A percentile compares a stretch with the other conserved stretches of the same genome.
Evolutionary conservation across 2,113 vertebrate species (phyloP).

Genomic region (Coturnix japonica): DNA sequence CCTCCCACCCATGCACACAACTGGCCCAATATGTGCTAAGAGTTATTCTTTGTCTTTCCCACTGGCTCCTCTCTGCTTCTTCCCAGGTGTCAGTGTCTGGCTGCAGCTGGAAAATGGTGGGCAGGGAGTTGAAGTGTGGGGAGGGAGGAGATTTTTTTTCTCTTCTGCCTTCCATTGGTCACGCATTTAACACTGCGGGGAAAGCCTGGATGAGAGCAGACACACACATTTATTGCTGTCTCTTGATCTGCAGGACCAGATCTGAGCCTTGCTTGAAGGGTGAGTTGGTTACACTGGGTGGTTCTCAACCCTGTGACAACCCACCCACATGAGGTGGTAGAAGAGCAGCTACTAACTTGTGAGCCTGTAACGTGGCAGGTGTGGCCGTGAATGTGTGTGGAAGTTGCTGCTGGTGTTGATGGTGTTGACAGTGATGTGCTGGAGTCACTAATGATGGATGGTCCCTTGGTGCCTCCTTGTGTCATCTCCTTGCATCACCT

Average conservation of each 20-base stretch:
- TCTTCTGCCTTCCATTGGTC: background rate
- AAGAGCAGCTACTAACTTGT: background rate
- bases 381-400: fast-evolving
- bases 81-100: background rate
- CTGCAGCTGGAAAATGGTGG: background rate
- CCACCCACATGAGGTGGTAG: background rate
- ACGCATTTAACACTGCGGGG: fast-evolving
- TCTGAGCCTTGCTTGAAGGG: background rate
- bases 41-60: background rate
- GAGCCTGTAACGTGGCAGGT: background rate
- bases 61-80: background rate
- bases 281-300: background rate
- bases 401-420: background rate
- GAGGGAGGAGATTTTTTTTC: background rate
- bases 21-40: background rate
- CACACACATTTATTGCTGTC: background rate
- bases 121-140: background rate
- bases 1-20: constrained; percentile 10
- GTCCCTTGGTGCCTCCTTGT: background rate
- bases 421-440: background rate
- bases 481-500: background rate
- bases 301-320: background rate
- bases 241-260: background rate
- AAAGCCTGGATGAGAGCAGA: background rate
- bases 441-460: background rate